phyloP scores from a whole-genome alignment of 2,113 vertebrate species.

The Dromaius novaehollandiae region DNA sequence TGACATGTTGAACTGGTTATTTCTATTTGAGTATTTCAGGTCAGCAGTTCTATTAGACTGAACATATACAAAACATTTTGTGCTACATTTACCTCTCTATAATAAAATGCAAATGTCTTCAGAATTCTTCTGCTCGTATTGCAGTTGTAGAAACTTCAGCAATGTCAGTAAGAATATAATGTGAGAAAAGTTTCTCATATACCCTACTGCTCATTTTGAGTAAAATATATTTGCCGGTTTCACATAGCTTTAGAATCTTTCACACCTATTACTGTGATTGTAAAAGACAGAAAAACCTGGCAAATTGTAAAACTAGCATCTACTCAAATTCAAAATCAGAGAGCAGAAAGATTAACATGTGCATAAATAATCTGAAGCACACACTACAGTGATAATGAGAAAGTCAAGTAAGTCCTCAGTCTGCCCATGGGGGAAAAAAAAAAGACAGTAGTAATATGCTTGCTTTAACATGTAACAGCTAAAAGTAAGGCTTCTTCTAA shows the following conservation, averaged over 20 bases:
- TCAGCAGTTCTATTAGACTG: background rate
- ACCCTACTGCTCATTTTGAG: background rate
- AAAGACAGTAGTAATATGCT: rapidly evolving
- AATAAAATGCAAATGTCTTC: background rate
- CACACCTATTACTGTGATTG: background rate
- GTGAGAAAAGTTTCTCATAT: background rate
- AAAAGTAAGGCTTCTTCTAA: background rate
- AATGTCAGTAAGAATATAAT: background rate
- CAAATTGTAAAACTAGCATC: background rate
- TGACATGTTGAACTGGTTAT: background rate
- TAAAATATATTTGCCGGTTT: background rate
- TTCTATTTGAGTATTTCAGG: background rate
- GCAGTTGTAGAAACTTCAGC: background rate
- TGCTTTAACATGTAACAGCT: background rate
- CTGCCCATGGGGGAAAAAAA: background rate
- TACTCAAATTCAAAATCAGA: background rate
- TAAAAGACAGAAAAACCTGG: background rate
- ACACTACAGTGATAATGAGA: background rate
- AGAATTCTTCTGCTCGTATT: background rate
- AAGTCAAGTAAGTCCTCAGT: background rate
- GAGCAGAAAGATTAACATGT: background rate
- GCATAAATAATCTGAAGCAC: background rate
- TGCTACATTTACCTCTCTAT: background rate
- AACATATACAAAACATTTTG: background rate
- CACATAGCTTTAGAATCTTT: background rate